Conservation (phyloP, 2,888 invertebrate species). For the Brenthis ino region DNA sequence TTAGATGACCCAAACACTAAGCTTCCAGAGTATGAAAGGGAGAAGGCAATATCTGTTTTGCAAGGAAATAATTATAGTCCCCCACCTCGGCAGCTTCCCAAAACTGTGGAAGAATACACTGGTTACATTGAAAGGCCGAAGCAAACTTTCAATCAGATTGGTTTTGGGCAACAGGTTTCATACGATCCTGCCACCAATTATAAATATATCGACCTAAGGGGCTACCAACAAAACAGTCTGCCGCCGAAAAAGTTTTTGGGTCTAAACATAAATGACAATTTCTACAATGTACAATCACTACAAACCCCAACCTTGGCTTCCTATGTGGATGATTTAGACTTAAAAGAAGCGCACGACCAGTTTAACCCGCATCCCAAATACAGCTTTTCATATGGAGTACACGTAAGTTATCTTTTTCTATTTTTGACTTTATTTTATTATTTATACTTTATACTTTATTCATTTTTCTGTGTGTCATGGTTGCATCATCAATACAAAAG, state of each 20-base stretch:
- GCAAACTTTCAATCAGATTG: constrained; percentile 4
- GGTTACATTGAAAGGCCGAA: constrained; percentile 40
- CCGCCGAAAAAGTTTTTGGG: constrained; percentile 31
- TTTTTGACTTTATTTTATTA: background rate
- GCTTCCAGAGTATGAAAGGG: constrained; percentile 61
- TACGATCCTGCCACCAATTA: constrained; percentile 32
- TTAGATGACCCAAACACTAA: constrained; percentile 70
- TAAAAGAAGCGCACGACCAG: constrained; percentile 37
- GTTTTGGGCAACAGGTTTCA: constrained; percentile 10
- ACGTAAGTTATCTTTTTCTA: constrained; percentile 57
- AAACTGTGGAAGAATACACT: constrained; percentile 52
- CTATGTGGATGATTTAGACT: constrained; percentile 42
- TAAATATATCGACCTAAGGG: constrained; percentile 32
- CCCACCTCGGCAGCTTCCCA: constrained; percentile 45
- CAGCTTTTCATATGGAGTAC: constrained; percentile 62
- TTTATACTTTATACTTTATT: no score
- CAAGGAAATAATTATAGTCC: constrained; percentile 15
- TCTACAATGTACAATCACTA: constrained; percentile 48
- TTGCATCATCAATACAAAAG: background rate
- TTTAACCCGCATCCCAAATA: constrained; percentile 58
- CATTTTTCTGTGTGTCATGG: no score
- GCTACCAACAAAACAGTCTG: constrained; percentile 22
- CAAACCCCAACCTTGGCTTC: constrained; percentile 53
- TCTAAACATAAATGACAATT: constrained; percentile 36
- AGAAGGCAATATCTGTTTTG: constrained; percentile 46